These are phyloP conservation scores for Acanthosoma haemorrhoidale DNA, from an alignment of 2,888 invertebrate species.

Conservation along the genomic window DNA sequence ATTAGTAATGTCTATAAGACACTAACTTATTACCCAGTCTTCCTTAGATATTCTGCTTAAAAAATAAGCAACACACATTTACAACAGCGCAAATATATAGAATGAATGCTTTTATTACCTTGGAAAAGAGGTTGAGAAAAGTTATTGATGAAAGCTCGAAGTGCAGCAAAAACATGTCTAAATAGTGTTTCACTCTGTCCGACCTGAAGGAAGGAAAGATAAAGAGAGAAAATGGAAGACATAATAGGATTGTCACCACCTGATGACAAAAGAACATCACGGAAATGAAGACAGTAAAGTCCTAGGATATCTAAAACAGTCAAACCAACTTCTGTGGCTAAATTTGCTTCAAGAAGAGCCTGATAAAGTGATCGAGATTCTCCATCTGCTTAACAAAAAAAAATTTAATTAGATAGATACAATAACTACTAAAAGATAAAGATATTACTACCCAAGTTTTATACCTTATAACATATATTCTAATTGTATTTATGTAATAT, in stretches of 20 bases:
- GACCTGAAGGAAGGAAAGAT: conserved; percentile 76
- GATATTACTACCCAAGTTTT: too few relatives aligned
- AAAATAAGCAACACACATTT: too few relatives aligned
- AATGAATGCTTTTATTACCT: conserved; percentile 54
- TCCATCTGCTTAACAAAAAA: conserved; percentile 21
- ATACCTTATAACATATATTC: too few relatives aligned
- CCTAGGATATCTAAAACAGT: conserved; percentile 81
- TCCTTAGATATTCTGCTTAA: too few relatives aligned
- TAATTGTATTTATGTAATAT: too few relatives aligned
- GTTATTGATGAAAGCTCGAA: conserved; percentile 87
- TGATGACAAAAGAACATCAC: conserved; percentile 51
- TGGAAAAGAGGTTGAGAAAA: conserved; percentile 77
- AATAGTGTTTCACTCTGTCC: conserved; percentile 88
- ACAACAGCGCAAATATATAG: too few relatives aligned
- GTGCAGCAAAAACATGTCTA: conserved; percentile 84
- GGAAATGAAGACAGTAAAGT: conserved; percentile 74
- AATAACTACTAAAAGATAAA: too few relatives aligned
- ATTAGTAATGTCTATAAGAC: not conserved
- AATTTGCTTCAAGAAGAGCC: conserved; percentile 68
- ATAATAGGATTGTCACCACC: conserved; percentile 70
- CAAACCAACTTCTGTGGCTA: conserved; percentile 85
- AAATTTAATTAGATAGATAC: not conserved
- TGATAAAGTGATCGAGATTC: conserved; percentile 55
- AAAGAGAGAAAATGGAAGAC: conserved; percentile 76
- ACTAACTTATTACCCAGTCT: not conserved